phyloP scores from a whole-genome alignment of 2,888 invertebrate genomes.

The Drosophila limbata region DNA sequence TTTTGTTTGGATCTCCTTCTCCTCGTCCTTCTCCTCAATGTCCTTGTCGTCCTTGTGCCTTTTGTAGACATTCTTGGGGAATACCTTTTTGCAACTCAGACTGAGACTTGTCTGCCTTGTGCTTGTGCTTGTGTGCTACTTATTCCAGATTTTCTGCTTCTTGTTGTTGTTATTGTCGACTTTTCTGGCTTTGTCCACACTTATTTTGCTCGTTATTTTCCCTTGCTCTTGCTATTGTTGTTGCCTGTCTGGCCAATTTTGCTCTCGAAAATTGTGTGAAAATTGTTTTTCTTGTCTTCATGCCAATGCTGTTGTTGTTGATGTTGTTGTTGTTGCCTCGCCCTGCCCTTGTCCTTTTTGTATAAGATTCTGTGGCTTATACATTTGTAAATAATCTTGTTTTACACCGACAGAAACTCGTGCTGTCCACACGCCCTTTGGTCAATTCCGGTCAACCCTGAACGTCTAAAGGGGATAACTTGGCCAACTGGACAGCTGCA shows the following conservation, averaged over 20 bases:
- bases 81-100: slow-evolving; percentile 75
- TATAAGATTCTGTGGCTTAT: slow-evolving; percentile 78
- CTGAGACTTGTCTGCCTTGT: slow-evolving; percentile 72
- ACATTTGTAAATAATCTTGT: slow-evolving; percentile 80
- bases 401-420: slow-evolving; percentile 57
- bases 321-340: slow-evolving; percentile 17
- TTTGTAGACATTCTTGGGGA: slow-evolving; percentile 77
- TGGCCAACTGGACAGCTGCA: slow-evolving; percentile 51
- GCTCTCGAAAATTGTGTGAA: slow-evolving; percentile 74
- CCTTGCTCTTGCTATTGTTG: slow-evolving; percentile 6
- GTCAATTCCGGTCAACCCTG: slow-evolving; percentile 47
- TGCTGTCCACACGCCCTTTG: slow-evolving; percentile 44
- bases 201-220: slow-evolving; percentile 43
- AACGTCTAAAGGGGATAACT: slow-evolving; percentile 5
- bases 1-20: slow-evolving; percentile 25
- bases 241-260: slow-evolving; percentile 45
- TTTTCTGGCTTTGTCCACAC: slow-evolving; percentile 55
- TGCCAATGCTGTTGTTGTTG: slow-evolving; percentile 23
- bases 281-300: slow-evolving; percentile 72
- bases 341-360: slow-evolving; percentile 48
- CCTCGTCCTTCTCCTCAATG: not conserved
- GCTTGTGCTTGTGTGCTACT: slow-evolving; percentile 46
- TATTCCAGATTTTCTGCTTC: slow-evolving; percentile 32
- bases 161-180: slow-evolving; percentile 32
- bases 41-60: slow-evolving; percentile 37